Conservation (phyloP, 92 coral and sea anemone species). For the Virgularia gustaviana region DNA sequence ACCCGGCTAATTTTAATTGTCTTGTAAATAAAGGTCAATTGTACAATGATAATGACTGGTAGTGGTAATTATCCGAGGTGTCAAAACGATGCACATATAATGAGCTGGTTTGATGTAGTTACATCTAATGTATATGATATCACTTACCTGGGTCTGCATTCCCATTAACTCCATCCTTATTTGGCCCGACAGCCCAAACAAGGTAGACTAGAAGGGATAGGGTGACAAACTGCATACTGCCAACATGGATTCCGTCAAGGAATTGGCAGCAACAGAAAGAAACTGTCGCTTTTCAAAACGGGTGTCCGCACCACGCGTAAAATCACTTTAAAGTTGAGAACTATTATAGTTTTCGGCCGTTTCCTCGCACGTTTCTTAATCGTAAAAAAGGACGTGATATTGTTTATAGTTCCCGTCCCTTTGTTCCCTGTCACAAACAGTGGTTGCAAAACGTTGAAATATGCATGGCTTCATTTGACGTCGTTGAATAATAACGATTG, state of each 20-base stretch:
- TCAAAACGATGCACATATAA: no score
- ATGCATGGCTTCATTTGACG: conserved; percentile 17
- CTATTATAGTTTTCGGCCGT: no score
- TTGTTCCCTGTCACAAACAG: no score
- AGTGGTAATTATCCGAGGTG: no score
- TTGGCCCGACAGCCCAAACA: conserved; percentile 6
- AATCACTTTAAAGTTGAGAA: neutral
- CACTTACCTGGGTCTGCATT: conserved; percentile 24
- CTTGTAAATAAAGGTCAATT: no score
- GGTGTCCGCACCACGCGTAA: neutral
- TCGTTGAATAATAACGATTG: conserved; percentile 20
- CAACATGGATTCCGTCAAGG: neutral
- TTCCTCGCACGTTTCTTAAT: neutral
- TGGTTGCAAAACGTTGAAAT: conserved; percentile 26
- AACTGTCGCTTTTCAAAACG: neutral
- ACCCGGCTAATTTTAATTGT: no score
- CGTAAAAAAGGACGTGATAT: no score
- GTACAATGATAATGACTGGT: no score
- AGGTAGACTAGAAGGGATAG: conserved; percentile 2
- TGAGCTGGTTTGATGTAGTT: no score
- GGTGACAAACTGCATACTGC: conserved; percentile 3
- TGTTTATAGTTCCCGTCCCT: no score
- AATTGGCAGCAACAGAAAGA: neutral
- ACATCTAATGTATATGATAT: no score
- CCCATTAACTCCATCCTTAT: neutral